A percentile compares a stretch with the other conserved stretches of the same genome.
Conservation (phyloP, 2,797 vertebrate species). For the Lophotriccus pileatus region DNA sequence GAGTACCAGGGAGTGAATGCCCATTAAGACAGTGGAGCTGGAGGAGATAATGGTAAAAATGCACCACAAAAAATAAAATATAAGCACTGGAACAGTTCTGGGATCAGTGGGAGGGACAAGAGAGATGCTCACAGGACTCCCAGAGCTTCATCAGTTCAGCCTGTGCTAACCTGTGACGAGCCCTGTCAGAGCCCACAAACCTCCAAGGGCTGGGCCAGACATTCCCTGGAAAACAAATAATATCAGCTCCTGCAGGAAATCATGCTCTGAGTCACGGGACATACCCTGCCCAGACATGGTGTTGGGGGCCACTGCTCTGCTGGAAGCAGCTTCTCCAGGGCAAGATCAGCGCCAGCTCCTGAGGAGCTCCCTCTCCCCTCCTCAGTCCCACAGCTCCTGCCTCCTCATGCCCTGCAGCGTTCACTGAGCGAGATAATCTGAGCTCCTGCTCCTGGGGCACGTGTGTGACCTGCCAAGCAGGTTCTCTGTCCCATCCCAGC, state of each 20-base stretch:
- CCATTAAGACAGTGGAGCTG: fast-evolving
- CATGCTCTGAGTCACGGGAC: neutral
- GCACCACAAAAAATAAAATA: fast-evolving
- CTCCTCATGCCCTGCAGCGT: fast-evolving
- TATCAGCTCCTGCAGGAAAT: neutral
- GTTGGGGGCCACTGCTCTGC: fast-evolving
- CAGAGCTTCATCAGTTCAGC: neutral
- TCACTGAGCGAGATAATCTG: fast-evolving
- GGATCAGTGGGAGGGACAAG: too few species aligned
- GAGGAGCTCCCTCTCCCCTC: neutral
- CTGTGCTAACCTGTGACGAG: neutral
- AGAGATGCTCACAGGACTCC: neutral
- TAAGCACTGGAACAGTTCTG: fast-evolving
- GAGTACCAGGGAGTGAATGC: neutral
- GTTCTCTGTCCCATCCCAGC: neutral
- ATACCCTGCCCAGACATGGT: neutral
- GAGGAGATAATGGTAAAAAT: neutral
- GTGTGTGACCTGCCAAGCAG: neutral
- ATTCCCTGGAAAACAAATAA: neutral
- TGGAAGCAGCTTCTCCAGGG: neutral
- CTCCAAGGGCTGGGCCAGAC: neutral
- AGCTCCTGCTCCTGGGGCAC: fast-evolving
- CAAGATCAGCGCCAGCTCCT: fast-evolving
- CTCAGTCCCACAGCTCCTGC: fast-evolving
- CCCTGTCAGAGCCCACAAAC: neutral